Conservation (phyloP, 2,888 invertebrate species). For the Pyrrhosoma nymphula region DNA sequence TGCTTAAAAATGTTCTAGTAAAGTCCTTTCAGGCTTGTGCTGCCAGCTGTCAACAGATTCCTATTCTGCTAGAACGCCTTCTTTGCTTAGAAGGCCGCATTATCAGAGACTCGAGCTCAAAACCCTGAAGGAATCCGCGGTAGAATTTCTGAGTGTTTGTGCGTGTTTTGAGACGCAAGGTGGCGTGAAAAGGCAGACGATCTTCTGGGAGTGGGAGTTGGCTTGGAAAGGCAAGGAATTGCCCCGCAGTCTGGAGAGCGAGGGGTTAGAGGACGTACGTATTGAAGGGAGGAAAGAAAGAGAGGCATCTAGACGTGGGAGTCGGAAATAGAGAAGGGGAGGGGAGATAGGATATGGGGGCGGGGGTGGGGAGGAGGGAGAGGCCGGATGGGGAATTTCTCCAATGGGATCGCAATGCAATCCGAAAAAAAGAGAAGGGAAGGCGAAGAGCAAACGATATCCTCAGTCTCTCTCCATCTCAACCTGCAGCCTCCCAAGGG, state of each 20-base stretch:
- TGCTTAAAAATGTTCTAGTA: too few species aligned
- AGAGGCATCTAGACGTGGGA: not conserved
- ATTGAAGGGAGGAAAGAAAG: not conserved
- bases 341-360: not conserved
- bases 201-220: too few species aligned
- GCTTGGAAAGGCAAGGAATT: not conserved
- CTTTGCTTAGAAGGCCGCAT: too few species aligned
- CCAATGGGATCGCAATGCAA: conserved; percentile 65
- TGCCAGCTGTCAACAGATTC: too few species aligned
- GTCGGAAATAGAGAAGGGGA: not conserved
- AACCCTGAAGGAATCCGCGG: too few species aligned
- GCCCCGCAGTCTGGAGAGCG: not conserved
- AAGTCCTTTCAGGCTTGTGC: too few species aligned
- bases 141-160: too few species aligned
- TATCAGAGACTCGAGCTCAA: too few species aligned
- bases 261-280: not conserved
- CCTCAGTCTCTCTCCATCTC: conserved; percentile 32
- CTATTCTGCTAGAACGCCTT: too few species aligned
- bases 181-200: too few species aligned
- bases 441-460: conserved; percentile 29
- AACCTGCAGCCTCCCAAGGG: not conserved
- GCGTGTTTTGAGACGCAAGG: too few species aligned
- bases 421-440: conserved; percentile 17
- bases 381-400: not conserved
- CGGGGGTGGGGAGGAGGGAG: not conserved